Base-by-base conservation (phyloP, 2,797 vertebrate species). In the Hemitrygon akajei region DNA sequence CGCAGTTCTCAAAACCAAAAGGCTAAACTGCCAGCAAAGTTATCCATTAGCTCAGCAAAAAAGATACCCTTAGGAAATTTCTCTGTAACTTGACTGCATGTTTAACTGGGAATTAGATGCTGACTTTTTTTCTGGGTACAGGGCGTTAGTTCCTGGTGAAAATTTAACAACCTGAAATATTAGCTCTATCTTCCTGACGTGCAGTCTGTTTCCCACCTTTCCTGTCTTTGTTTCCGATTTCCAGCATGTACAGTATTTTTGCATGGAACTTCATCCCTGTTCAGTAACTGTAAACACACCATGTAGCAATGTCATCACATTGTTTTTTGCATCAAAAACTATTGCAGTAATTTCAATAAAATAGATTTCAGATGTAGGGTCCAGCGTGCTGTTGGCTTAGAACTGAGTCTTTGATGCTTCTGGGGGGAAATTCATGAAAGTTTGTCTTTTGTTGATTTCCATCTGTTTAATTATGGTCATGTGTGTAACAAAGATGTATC, bases 151-250 rank as follows among this genome's bases (percentile, higher is more conserved):
- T 66, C 34, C 60, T 37, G 60, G 34, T 34, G 86, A 10, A 66
- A 89, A 10, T 14, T 86, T 58, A 11, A 30, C 56, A 27, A 84
- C 25, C 12, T 87, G 12, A 63, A 63, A 66, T 0, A 14, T 87
- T 34, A 87, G 34, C 58, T 3, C 86, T 69, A 66, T 34, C 34
- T 22, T 69, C 60, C n/a, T 37, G 60, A 66, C 30, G 16, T 34
- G 84, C 60, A 22, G 58, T 20, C 20, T 10, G 60, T 89, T 69
- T 37, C n/a, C 60, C 0, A 16, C 86, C 34, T 89, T 58, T 89
- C n/a, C 86, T 89, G 86, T 37, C 69, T 89, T 89, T 89, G 34
- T 69, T 89, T 37, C 86, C 22, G 86, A 89, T 69, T 89, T 89
- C n/a, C 30, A 87, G 30, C 56, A 87, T 34, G 56, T 30, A 25